A percentile compares a stretch with the other conserved stretches of the same genome.
Evolutionary conservation across 1,140 invertebrate genomes (phyloP).

Genomic region (Drosophila nigrodunni): DNA sequence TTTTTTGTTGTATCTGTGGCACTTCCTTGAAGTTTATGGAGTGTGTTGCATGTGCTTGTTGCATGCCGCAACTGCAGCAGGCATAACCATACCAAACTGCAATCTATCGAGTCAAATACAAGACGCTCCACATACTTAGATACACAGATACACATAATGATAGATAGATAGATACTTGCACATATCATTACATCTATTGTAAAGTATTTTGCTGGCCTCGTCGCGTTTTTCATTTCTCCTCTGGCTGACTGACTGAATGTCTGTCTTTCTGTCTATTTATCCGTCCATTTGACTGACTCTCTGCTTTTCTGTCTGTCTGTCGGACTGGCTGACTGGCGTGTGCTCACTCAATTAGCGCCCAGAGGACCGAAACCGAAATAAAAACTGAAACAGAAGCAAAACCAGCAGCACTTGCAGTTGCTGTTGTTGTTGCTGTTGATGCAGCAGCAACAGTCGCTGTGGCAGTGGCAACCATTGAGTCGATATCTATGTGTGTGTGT

Average conservation of each 20-base stretch:
- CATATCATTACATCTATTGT: conserved; percentile 52
- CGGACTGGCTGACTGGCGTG: conserved; percentile 58
- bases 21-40: conserved; percentile 75
- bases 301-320: conserved; percentile 17
- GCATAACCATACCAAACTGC: conserved; percentile 51
- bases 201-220: conserved; percentile 64
- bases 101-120: conserved; percentile 27
- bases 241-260: conserved; percentile 40
- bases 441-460: conserved; percentile 21
- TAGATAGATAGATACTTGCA: conserved; percentile 31
- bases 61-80: conserved; percentile 65
- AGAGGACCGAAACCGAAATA: conserved; percentile 74
- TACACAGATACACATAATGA: conserved; percentile 6
- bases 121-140: conserved; percentile 56
- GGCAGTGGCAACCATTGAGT: conserved; percentile 26
- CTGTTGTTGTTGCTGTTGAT: conserved; percentile 37
- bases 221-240: conserved; percentile 81
- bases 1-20: conserved; percentile 50
- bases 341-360: conserved; percentile 81
- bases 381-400: conserved; percentile 46
- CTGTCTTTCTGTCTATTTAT: conserved; percentile 23
- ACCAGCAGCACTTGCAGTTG: conserved; percentile 32
- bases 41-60: conserved; percentile 56
- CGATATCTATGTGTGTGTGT: conserved; percentile 8
- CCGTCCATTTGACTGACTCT: conserved; percentile 1